Percentiles rank a stretch among this genome's conserved stretches.
Conservation (phyloP, 2,888 invertebrate genomes). For the Eristalis pertinax region DNA sequence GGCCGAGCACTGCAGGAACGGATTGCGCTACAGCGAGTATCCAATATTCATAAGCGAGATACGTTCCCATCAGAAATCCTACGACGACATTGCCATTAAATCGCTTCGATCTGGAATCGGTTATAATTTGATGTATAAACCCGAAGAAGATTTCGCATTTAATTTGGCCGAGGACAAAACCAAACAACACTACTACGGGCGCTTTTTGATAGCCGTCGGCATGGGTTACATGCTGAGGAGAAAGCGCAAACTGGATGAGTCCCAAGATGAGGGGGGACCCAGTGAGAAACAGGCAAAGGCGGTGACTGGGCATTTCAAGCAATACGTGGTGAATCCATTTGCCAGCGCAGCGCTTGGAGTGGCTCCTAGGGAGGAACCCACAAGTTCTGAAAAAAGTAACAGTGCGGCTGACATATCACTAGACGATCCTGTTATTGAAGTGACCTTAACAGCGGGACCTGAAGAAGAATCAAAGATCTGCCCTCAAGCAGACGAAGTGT, state of each 20-base stretch:
- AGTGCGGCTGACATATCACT: background rate
- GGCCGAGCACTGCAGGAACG: conserved; percentile 78
- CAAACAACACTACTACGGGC: conserved; percentile 76
- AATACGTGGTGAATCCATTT: conserved; percentile 72
- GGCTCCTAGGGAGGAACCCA: background rate
- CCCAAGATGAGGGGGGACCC: background rate
- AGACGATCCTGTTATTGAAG: background rate
- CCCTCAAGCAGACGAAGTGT: background rate
- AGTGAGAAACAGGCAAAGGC: conserved; percentile 28
- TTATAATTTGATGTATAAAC: conserved; percentile 75
- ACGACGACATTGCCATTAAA: conserved; percentile 75
- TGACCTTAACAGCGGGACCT: no score
- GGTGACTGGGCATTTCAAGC: conserved; percentile 15
- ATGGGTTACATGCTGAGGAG: conserved; percentile 74
- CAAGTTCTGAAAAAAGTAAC: background rate
- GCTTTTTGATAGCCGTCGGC: conserved; percentile 77
- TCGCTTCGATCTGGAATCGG: conserved; percentile 70
- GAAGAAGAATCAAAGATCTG: background rate
- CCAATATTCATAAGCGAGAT: conserved; percentile 75
- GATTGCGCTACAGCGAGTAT: conserved; percentile 77
- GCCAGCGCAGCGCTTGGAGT: conserved; percentile 52
- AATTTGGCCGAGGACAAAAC: conserved; percentile 74
- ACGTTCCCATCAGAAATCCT: conserved; percentile 79
- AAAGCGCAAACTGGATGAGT: conserved; percentile 53
- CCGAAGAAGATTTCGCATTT: conserved; percentile 74